Evolutionary conservation across 2,888 invertebrate species (phyloP), one percentile per base, ranked within the genome.

Genomic region (Eilema griseolum): DNA sequence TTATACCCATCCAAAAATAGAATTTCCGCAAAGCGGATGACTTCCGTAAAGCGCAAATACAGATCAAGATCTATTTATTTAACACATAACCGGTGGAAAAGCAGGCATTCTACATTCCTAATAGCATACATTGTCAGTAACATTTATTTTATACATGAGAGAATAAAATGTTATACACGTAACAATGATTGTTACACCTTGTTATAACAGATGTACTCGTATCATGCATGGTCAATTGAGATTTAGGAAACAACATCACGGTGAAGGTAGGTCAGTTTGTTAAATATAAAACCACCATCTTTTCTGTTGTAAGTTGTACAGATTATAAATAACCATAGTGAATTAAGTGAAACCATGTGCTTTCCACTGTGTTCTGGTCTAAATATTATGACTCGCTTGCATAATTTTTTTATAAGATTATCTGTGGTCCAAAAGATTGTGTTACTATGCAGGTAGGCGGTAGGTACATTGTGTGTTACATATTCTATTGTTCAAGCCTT

Each of bases 331-430:
- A 79, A 81, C 80, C 70, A 72, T 37, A 71, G 70, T 71, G 64
- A 61, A 33, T 75, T 72, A 78, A 83, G 85, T 82, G 86, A 85
- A 82, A 86, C 78, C 76, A 80, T 68, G 72, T 73, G 75, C 77
- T 84, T 84, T 82, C 75, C 79, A 79, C 68, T 78, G 70, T 67
- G 84, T 85, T 86, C 79, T 85, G 85, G 79, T 86, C 86, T 80
- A 80, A 72, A 86, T 85, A 67, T 61, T 75, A 41, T 46, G 56
- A 37, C 75, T 64, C 57, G 77, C 81, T 84, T 83, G 86, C 85
- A 84, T 86, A 86, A 85, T 86, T 85, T 82, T 78, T 71, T 70
- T 65, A 37, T 62, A 26, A 62, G 62, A 73, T 41, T 57, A 66
- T 69, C 64, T 65, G 67, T 69, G 72, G 57, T 33, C 33, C n/a